Evolutionary conservation across 2,888 invertebrate genomes (phyloP), one percentile per base, ranked within the genome.

Genomic region (Ormyrus nitidulus): DNA sequence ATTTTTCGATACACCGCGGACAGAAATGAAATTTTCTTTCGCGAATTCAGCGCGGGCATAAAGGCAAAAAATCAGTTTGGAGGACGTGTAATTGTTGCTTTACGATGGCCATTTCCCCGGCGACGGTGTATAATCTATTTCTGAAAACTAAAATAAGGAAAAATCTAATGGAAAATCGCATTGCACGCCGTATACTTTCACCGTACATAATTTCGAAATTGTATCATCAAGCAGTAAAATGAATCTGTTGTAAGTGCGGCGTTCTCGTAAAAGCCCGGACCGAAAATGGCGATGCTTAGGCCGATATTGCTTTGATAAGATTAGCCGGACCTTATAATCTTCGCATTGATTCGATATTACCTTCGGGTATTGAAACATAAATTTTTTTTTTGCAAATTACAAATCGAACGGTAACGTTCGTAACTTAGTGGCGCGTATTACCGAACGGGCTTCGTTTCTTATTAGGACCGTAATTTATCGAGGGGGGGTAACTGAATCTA

Each of bases 41-140:
- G 6, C 54, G 34, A 34, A 34, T 34, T 34, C 34, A 34, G 34
- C 34, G 34, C 19, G 46, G 11, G 49, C 51, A 11, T 11, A 9
- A 56, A 49, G 6, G 54, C 7, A 19, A 70, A 56, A 64, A 61
- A 75, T 53, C 56, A 69, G 11, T 49, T 64, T 51, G 10, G 3
- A 61, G 54, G 59, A 44, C 61, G 44, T 46, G 13, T 11, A 73
- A 68, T 78, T 78, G 69, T 34, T 44, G 9, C 19, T 70, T 75
- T 79, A 79, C 44, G 79, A 61, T 65, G 48, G 75, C 34, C 59
- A 75, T 79, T 79, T 48, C n/a, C 65, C 58, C 66, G 59, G 34
- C 34, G 34, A 51, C 49, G 75, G 71, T 75, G 75, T 75, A 34
- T 65, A 71, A 75, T 71, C 62, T 64, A 6, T 79, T 79, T 71